Percentiles rank a stretch among this genome's conserved stretches.
These are phyloP conservation scores for Trypoxylus dichotomus DNA, from an alignment of 1,140 invertebrate species.

Conservation along the genomic window DNA sequence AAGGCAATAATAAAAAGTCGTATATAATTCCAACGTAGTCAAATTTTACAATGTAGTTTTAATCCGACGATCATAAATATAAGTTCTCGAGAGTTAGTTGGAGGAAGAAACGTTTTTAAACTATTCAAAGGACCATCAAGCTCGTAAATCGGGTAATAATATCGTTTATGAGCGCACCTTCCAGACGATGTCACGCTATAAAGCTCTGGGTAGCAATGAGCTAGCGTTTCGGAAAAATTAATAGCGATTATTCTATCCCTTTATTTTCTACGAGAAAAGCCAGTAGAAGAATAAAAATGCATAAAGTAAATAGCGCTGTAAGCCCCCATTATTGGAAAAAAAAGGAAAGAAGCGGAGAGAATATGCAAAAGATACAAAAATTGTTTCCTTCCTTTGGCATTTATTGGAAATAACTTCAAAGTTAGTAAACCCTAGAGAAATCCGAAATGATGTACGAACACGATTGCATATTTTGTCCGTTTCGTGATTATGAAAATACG, in stretches of 20 bases:
- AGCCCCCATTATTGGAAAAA: not conserved
- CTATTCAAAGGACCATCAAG: not conserved
- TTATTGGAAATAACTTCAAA: not conserved
- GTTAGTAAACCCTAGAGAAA: not conserved
- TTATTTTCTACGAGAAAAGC: too few relatives aligned
- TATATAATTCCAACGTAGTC: too few relatives aligned
- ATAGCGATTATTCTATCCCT: not conserved
- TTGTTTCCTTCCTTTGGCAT: not conserved
- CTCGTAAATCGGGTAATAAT: not conserved
- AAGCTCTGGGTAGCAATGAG: not conserved
- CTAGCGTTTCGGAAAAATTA: not conserved
- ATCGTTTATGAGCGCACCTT: not conserved
- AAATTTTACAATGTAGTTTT: too few relatives aligned
- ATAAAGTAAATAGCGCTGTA: not conserved
- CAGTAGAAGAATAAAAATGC: too few relatives aligned
- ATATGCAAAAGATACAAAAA: not conserved
- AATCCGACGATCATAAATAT: too few relatives aligned
- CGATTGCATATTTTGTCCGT: not conserved
- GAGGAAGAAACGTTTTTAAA: too few relatives aligned
- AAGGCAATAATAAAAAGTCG: too few relatives aligned
- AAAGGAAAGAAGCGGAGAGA: not conserved
- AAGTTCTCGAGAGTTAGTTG: too few relatives aligned
- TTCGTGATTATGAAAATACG: not conserved
- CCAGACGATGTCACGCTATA: not conserved
- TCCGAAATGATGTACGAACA: not conserved